These are phyloP conservation scores for Pseudachorutes palmiensis DNA, from an alignment of 1,140 invertebrate genomes.

Conservation along the genomic window DNA sequence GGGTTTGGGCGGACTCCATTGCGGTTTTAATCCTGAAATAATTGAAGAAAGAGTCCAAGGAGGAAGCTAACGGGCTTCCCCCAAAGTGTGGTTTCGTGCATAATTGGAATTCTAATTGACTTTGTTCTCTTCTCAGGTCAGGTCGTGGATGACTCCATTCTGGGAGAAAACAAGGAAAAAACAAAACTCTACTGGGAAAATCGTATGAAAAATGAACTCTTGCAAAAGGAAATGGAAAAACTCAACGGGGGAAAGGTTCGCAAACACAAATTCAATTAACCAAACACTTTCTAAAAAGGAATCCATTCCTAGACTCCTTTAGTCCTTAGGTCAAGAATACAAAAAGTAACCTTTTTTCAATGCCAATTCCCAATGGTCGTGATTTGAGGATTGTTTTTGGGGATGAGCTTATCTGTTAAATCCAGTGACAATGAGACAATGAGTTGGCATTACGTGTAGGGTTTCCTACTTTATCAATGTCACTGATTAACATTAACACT, in stretches of 20 bases:
- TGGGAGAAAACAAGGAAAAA: conserved; percentile 41
- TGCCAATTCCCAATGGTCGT: background rate
- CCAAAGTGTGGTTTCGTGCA: too few species aligned
- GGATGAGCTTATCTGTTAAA: too few species aligned
- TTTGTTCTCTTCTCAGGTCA: conserved; percentile 37
- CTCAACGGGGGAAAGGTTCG: background rate
- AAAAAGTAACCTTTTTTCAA: background rate
- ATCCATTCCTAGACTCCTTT: too few species aligned
- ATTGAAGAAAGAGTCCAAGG: background rate
- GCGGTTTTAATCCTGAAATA: background rate
- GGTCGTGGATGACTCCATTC: conserved; percentile 42
- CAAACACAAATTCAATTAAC: background rate
- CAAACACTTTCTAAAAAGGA: conserved; percentile 3
- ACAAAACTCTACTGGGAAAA: conserved; percentile 43
- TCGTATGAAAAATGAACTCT: conserved; percentile 40
- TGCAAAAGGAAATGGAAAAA: conserved; percentile 2
- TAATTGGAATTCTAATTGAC: background rate
- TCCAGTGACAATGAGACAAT: too few species aligned
- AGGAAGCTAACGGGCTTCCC: too few species aligned
- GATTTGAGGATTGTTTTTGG: too few species aligned
- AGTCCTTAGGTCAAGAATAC: background rate
- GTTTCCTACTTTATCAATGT: too few species aligned
- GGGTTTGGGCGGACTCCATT: background rate
- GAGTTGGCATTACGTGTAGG: too few species aligned
- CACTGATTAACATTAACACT: too few species aligned